Conservation (phyloP, 2,113 vertebrate genomes). For the Patagioenas fasciata region DNA sequence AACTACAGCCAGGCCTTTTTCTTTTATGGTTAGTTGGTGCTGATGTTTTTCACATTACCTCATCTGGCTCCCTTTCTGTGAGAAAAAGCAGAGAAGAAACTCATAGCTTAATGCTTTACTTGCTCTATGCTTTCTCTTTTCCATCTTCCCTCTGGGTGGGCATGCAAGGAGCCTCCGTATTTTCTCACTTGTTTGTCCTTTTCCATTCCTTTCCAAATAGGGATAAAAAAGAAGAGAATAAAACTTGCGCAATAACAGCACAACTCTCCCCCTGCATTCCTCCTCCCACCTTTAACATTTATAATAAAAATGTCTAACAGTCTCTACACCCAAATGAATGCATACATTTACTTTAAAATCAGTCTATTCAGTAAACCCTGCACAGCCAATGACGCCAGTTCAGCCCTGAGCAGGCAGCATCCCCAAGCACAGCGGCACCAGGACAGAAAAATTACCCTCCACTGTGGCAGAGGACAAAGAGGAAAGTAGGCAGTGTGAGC, state of each 20-base stretch:
- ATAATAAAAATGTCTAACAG: not conserved
- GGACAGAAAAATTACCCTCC: not conserved
- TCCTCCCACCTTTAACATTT: not conserved
- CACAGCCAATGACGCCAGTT: fast-evolving
- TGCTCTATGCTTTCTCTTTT: constrained; percentile 1
- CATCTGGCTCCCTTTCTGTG: constrained; percentile 30
- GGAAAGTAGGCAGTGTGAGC: not conserved
- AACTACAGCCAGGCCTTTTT: constrained; percentile 25
- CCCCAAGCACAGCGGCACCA: not conserved
- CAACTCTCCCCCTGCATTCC: not conserved
- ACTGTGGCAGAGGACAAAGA: not conserved
- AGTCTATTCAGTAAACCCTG: not conserved
- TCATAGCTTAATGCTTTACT: not conserved
- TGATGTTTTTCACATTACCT: constrained; percentile 50
- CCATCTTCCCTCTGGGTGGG: not conserved
- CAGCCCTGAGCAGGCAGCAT: not conserved
- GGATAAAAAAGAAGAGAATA: not conserved
- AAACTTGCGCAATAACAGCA: not conserved
- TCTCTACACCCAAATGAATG: not conserved
- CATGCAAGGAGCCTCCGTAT: not conserved
- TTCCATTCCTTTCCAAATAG: not conserved
- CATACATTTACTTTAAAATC: not conserved
- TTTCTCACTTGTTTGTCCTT: not conserved
- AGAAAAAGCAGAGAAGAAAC: constrained; percentile 34
- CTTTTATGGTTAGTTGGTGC: constrained; percentile 45